Conservation (phyloP, 1,140 invertebrate genomes). For the Drosophila kanapiae region DNA sequence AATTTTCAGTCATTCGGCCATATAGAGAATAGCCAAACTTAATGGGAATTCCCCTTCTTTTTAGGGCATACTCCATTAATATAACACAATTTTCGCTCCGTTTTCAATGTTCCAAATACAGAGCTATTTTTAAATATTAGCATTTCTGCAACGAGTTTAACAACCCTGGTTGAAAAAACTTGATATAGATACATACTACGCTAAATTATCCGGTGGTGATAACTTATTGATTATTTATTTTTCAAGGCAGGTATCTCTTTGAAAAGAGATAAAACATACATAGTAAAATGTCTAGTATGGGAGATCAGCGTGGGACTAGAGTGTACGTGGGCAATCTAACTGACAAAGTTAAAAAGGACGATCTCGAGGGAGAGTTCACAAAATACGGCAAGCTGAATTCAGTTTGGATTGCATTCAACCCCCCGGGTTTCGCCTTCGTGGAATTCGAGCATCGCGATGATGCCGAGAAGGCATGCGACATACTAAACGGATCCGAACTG, state of each 20-base stretch:
- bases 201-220: constrained; percentile 59
- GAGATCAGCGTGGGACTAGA: constrained; percentile 88
- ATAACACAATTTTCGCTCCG: background rate
- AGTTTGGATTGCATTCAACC: constrained; percentile 98
- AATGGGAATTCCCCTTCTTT: constrained; percentile 4
- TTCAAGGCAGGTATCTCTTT: constrained; percentile 46
- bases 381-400: constrained; percentile 97
- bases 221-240: constrained; percentile 79
- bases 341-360: constrained; percentile 94
- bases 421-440: constrained; percentile 98
- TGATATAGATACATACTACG: constrained; percentile 80
- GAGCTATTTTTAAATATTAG: constrained; percentile 20
- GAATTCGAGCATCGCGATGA: constrained; percentile 98
- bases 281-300: constrained; percentile 60
- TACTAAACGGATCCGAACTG: constrained; percentile 94
- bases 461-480: constrained; percentile 96
- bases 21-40: background rate
- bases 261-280: constrained; percentile 27
- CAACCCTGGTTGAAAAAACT: constrained; percentile 58
- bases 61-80: constrained; percentile 4
- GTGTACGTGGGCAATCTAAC: constrained; percentile 94
- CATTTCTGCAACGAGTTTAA: constrained; percentile 39
- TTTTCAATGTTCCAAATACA: constrained; percentile 28
- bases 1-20: background rate
- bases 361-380: constrained; percentile 93